Percentiles rank a stretch among this genome's conserved stretches.
These are phyloP conservation scores for Hydrozoanthus tunicans DNA, from an alignment of 64 coral and sea anemone species.

Conservation along the genomic window DNA sequence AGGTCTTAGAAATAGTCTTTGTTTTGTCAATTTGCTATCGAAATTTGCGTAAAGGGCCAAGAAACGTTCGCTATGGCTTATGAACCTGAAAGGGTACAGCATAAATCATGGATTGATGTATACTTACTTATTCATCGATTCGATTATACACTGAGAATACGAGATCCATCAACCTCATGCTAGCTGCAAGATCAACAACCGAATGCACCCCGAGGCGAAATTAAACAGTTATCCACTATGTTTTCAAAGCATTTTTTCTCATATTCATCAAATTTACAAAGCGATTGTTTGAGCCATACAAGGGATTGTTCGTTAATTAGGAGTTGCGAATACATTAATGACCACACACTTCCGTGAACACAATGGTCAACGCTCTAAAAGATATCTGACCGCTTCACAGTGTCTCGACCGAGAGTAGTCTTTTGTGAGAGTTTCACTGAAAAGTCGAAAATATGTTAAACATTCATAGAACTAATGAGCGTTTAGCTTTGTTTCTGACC, in stretches of 20 bases:
- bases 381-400: constrained; percentile 25
- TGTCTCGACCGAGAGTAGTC: constrained; percentile 50
- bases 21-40: constrained; percentile 31
- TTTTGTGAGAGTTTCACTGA: constrained; percentile 61
- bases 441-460: constrained; percentile 88
- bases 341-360: constrained; percentile 58
- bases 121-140: constrained; percentile 7
- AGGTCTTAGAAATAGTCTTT: constrained; percentile 38
- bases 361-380: constrained; percentile 48
- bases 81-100: neutral
- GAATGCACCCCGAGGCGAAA: constrained; percentile 58
- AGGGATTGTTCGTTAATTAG: constrained; percentile 98
- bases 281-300: constrained; percentile 79
- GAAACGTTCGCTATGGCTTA: neutral
- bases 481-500: constrained; percentile 23
- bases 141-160: constrained; percentile 37
- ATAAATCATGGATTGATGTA: neutral
- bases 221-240: constrained; percentile 76
- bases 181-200: constrained; percentile 64
- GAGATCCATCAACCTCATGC: constrained; percentile 34
- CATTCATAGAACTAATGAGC: constrained; percentile 69
- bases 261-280: constrained; percentile 97
- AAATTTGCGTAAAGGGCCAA: neutral
- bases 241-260: constrained; percentile 63
- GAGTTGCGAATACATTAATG: constrained; percentile 87